Evolutionary conservation across 2,113 vertebrate genomes (phyloP), one percentile per base, ranked within the genome.

Genomic region (Nothocercus nigrocapillus): DNA sequence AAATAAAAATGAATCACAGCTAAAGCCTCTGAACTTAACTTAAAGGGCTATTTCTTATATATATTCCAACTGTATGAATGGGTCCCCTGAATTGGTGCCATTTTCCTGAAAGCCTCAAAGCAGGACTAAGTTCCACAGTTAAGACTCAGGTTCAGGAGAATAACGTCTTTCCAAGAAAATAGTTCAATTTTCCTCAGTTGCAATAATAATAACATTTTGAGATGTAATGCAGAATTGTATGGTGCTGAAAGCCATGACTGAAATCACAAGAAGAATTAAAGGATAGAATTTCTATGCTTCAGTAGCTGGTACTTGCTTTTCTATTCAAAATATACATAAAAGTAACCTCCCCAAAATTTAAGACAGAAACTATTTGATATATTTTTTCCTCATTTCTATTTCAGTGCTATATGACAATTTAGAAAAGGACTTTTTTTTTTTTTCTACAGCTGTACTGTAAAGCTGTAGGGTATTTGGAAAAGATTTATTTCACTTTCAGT

Each of bases 211-310:
- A 53, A 45, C 30, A 62, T 11, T 47, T 90, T 38, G 51, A 83
- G 79, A 34, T 36, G 49, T 63, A 42, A 76, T 40, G 13, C 56
- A 51, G 45, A 88, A 76, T 38, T 69, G 14, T 38, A 20, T 27
- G 24, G 25, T 51, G 80, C 40, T 72, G 54, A 88, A 77, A 89
- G 67, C 24, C 9, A 5, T 32, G 36, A 70, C 19, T 5, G 1
- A n/a, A 85, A 80, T 80, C 79, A 77, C 16, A n/a, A 77, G 51
- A 75, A 30, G 88, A 93, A 95, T 77, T 93, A 83, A 85, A 6
- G 45, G 34, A 70, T 70, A 81, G 73, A 11, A 74, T n/a, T 89
- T 85, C 40, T 45, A 36, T 56, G 61, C 81, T 40, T 91, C 58
- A 42, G 49, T 25, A 62, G 36, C 18, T 69, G 21, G 10, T 67